Conservation (phyloP, 2,888 invertebrate species). For the Hermaeophaga mercurialis region DNA sequence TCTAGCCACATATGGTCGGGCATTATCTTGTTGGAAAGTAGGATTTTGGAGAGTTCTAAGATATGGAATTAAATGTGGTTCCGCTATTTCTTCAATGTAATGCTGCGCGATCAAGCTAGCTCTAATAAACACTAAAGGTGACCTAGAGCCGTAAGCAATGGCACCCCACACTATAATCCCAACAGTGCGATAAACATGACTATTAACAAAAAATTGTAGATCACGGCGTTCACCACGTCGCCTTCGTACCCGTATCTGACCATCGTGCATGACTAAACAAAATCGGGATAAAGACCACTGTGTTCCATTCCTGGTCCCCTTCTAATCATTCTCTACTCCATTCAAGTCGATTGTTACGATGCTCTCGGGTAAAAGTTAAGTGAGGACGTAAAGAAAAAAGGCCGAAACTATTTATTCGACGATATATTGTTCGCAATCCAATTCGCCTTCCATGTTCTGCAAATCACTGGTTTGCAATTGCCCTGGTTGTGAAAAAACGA, state of each 20-base stretch:
- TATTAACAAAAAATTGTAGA: not conserved
- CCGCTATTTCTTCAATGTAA: not conserved
- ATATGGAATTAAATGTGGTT: no score
- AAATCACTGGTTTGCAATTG: no score
- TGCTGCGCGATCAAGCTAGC: no score
- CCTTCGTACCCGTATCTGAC: no score
- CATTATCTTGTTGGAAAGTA: no score
- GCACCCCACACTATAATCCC: no score
- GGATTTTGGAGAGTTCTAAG: no score
- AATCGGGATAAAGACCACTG: not conserved
- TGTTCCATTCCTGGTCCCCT: not conserved
- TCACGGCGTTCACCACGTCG: no score
- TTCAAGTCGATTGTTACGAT: not conserved
- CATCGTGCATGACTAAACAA: not conserved
- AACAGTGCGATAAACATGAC: not conserved
- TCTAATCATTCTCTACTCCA: not conserved
- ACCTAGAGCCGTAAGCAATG: no score
- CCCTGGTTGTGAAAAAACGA: not conserved
- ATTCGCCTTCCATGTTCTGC: no score
- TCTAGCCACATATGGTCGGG: no score
- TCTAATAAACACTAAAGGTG: not conserved
- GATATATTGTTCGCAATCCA: not conserved
- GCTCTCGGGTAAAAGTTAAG: not conserved
- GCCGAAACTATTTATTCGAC: not conserved
- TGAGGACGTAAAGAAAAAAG: not conserved